phyloP scores from a whole-genome alignment of 2,888 invertebrate species.

The Phortica magna region DNA sequence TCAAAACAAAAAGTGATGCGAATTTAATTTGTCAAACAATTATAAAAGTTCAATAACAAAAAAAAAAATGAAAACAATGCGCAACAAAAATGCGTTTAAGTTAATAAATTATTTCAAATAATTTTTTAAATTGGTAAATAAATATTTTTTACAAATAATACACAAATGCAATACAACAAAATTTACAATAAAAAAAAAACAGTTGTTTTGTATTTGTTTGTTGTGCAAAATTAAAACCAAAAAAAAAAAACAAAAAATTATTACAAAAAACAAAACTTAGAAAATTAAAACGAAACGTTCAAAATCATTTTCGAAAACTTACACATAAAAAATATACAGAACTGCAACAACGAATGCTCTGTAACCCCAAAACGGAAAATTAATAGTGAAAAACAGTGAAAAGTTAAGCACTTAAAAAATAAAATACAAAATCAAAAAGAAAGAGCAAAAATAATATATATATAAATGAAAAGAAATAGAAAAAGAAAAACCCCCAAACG shows the following conservation, averaged over 20 bases:
- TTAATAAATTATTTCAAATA: constrained; percentile 64
- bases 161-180: constrained; percentile 40
- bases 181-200: constrained; percentile 69
- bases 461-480: constrained; percentile 14
- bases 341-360: background rate
- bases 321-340: constrained; percentile 17
- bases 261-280: background rate
- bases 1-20: background rate
- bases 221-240: constrained; percentile 30
- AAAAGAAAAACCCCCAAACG: constrained; percentile 37
- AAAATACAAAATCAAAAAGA: constrained; percentile 22
- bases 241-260: constrained; percentile 25
- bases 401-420: constrained; percentile 19
- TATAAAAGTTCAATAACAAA: constrained; percentile 5
- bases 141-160: constrained; percentile 71
- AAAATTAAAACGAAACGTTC: constrained; percentile 6
- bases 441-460: constrained; percentile 20
- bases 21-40: background rate
- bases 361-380: constrained; percentile 28
- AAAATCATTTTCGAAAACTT: constrained; percentile 28
- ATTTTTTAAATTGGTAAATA: constrained; percentile 39
- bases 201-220: constrained; percentile 22
- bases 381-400: constrained; percentile 26
- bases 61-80: constrained; percentile 50
- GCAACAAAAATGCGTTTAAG: constrained; percentile 46